Evolutionary conservation across 2,113 vertebrate species (phyloP).

Genomic region (Numenius arquata): DNA sequence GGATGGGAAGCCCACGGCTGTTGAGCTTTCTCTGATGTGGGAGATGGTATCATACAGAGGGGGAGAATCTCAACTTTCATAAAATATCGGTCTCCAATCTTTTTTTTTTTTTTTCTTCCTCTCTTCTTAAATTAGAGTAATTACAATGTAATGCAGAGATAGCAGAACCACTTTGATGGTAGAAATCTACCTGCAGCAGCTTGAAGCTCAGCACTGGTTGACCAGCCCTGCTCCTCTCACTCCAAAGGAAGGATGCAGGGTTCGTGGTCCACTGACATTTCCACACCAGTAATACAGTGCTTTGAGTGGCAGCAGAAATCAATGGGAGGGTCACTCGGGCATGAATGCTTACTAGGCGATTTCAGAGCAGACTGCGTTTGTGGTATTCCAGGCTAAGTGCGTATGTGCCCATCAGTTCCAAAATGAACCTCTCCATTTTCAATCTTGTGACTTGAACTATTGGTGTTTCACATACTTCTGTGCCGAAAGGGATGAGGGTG

Average conservation of each 20-base stretch:
- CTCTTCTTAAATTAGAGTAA: not conserved
- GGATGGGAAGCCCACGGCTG: conserved; percentile 34
- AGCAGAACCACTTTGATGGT: not conserved
- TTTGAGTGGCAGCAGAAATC: not conserved
- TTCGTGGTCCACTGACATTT: not conserved
- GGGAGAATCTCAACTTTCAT: conserved; percentile 24
- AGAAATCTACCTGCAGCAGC: not conserved
- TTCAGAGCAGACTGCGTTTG: not conserved
- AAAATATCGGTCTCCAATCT: not conserved
- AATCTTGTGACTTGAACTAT: not conserved
- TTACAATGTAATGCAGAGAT: conserved; percentile 3
- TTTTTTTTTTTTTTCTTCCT: not conserved
- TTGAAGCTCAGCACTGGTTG: not conserved
- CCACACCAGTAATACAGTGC: not conserved
- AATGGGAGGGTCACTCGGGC: not conserved
- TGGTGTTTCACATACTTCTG: not conserved
- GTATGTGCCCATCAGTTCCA: not conserved
- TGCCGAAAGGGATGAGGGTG: not conserved
- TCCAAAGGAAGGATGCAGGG: not conserved
- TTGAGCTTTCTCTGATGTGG: conserved; percentile 53
- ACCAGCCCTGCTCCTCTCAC: not conserved
- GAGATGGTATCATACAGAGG: conserved; percentile 36
- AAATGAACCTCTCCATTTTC: not conserved
- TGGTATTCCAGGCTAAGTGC: not conserved
- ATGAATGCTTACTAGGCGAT: not conserved